These are phyloP conservation scores for Tachysurus vachellii DNA, from an alignment of 2,113 vertebrate genomes.

Conservation along the genomic window DNA sequence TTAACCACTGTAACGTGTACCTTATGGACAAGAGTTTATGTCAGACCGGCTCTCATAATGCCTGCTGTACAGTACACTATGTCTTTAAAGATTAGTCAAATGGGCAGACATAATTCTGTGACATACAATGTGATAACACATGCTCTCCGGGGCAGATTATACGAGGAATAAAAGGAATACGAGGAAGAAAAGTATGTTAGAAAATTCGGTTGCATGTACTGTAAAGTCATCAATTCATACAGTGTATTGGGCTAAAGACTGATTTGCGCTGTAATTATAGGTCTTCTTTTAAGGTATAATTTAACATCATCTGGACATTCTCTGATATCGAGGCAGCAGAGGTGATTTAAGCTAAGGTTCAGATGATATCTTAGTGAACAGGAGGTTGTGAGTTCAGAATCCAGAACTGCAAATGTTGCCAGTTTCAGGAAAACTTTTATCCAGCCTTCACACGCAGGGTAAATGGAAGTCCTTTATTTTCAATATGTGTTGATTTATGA, in stretches of 20 bases:
- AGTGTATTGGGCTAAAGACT: background rate
- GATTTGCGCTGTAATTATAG: background rate
- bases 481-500: constrained; percentile 10
- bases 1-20: background rate
- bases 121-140: background rate
- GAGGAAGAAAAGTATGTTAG: background rate
- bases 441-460: background rate
- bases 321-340: background rate
- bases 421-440: background rate
- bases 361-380: background rate
- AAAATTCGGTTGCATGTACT: background rate
- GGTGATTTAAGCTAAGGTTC: background rate
- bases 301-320: background rate
- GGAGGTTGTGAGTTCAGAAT: background rate
- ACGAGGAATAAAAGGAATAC: background rate
- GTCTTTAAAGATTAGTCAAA: background rate
- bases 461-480: constrained; percentile 21
- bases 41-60: background rate
- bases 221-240: background rate
- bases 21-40: background rate
- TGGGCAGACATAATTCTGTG: background rate
- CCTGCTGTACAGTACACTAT: background rate
- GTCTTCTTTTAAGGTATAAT: background rate
- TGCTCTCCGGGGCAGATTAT: background rate
- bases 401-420: background rate